Evolutionary conservation across 2,113 vertebrate genomes (phyloP).

Genomic region (Castor canadensis): DNA sequence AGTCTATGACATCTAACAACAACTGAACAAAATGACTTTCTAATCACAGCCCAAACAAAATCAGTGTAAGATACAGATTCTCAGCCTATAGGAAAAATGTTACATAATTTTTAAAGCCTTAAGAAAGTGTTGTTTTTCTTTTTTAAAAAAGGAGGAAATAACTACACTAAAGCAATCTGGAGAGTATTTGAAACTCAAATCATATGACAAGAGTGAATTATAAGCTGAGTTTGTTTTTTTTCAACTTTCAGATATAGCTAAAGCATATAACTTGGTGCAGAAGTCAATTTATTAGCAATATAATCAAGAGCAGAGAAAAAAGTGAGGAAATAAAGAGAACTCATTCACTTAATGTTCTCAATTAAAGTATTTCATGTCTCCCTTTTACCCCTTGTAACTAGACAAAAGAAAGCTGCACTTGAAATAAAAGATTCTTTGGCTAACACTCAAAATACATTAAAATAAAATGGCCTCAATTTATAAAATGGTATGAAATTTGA

Average conservation of each 20-base stretch:
- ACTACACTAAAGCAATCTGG: not conserved
- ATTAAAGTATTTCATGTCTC: slow-evolving; percentile 25
- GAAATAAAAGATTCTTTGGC: slow-evolving; percentile 68
- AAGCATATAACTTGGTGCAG: not conserved
- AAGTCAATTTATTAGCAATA: slow-evolving; percentile 13
- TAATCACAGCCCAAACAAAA: not conserved
- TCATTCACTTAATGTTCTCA: slow-evolving; percentile 33
- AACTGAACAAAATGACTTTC: slow-evolving; percentile 6
- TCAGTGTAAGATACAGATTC: not conserved
- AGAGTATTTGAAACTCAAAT: slow-evolving; percentile 5
- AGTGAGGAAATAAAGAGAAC: slow-evolving; percentile 43
- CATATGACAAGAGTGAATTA: not conserved
- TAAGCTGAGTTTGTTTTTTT: not conserved
- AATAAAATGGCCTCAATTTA: slow-evolving; percentile 74
- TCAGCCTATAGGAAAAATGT: not conserved
- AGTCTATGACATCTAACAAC: not conserved
- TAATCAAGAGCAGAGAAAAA: slow-evolving; percentile 20
- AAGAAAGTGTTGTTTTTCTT: not conserved
- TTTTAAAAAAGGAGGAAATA: not conserved
- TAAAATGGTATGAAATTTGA: slow-evolving; percentile 76
- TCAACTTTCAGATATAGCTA: not conserved
- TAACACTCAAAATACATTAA: slow-evolving; percentile 73
- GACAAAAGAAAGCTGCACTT: slow-evolving; percentile 61
- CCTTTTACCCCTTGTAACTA: slow-evolving; percentile 22
- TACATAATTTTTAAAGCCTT: not conserved